phyloP scores from a whole-genome alignment of 1,140 invertebrate genomes.

The Drosophila obscura region DNA sequence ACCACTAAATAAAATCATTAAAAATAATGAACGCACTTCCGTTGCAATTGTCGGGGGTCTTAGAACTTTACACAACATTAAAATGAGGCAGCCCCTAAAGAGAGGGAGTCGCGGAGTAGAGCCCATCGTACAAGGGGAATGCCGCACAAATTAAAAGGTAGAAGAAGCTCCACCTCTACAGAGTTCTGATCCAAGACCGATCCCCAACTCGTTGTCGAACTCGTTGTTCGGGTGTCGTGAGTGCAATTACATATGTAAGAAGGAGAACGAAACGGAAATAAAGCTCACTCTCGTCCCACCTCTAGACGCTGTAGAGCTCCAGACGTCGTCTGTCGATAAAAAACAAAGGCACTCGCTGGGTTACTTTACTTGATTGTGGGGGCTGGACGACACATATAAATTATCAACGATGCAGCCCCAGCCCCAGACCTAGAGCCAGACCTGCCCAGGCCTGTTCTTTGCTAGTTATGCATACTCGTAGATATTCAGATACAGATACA shows the following conservation, averaged over 20 bases:
- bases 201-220: constrained; percentile 46
- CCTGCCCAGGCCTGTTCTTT: constrained; percentile 14
- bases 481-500: constrained; percentile 44
- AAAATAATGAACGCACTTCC: constrained; percentile 82
- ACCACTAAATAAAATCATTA: constrained; percentile 79
- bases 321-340: constrained; percentile 16
- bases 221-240: constrained; percentile 59
- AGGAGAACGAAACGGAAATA: constrained; percentile 73
- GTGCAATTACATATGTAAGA: constrained; percentile 77
- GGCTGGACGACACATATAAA: constrained; percentile 80
- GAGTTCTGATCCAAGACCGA: constrained; percentile 18
- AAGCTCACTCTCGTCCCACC: constrained; percentile 50
- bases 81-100: constrained; percentile 58
- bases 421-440: constrained; percentile 20
- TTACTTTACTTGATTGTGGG: constrained; percentile 71
- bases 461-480: constrained; percentile 54
- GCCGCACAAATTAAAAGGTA: constrained; percentile 80
- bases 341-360: constrained; percentile 64
- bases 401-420: constrained; percentile 66
- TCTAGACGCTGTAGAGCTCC: no score
- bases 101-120: constrained; percentile 5
- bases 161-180: constrained; percentile 21
- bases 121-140: constrained; percentile 28
- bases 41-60: constrained; percentile 64
- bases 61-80: constrained; percentile 76